Percentiles rank a stretch among this genome's conserved stretches.
These are phyloP conservation scores for Narcine bancroftii DNA, from an alignment of 2,113 vertebrate genomes.

Conservation along the genomic window DNA sequence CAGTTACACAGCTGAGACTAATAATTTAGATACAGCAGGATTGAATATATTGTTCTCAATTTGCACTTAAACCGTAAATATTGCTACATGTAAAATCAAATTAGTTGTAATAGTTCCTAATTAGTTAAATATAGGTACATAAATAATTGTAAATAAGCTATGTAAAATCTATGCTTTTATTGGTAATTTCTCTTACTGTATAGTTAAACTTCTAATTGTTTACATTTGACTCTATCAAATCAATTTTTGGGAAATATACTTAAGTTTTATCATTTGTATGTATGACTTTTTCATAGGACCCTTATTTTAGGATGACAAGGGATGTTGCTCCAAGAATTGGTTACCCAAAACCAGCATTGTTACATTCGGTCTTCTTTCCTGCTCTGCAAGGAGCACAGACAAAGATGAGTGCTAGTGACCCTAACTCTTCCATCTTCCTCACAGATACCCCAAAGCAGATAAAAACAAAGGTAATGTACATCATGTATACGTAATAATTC, in stretches of 20 bases:
- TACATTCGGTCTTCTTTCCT: slow-evolving; percentile 93
- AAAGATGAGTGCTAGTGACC: slow-evolving; percentile 95
- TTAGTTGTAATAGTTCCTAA: too few relatives aligned
- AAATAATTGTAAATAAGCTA: not conserved
- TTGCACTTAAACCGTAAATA: not conserved
- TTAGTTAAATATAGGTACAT: not conserved
- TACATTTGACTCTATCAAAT: not conserved
- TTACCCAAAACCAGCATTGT: slow-evolving; percentile 80
- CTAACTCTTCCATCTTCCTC: slow-evolving; percentile 93
- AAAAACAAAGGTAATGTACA: slow-evolving; percentile 79
- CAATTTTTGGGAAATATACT: not conserved
- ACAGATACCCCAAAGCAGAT: slow-evolving; percentile 92
- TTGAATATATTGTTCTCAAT: not conserved
- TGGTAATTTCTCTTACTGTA: not conserved
- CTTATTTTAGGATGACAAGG: slow-evolving; percentile 95
- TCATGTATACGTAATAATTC: not conserved
- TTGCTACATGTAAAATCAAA: not conserved
- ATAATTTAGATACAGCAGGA: not conserved
- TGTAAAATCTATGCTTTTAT: not conserved
- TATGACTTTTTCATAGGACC: slow-evolving; percentile 64
- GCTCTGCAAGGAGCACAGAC: slow-evolving; percentile 94
- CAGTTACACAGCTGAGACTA: not conserved
- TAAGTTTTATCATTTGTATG: not conserved
- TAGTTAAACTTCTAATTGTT: not conserved
- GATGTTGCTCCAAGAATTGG: slow-evolving; percentile 89